These are phyloP conservation scores for Prenolepis imparis DNA, from an alignment of 2,888 invertebrate species.

Conservation along the genomic window DNA sequence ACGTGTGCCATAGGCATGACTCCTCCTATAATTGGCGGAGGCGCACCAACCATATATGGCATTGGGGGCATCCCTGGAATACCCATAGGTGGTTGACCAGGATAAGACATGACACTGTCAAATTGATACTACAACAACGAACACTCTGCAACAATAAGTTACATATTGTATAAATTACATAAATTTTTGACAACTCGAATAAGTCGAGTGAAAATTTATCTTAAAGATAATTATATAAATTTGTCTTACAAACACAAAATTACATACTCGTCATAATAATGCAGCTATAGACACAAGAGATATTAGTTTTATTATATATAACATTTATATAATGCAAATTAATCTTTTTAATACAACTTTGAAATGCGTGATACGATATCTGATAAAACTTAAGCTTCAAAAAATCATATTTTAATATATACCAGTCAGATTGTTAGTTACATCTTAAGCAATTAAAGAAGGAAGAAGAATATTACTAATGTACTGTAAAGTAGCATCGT, in stretches of 20 bases:
- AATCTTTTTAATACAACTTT: background rate
- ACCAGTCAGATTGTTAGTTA: background rate
- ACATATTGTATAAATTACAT: conserved; percentile 1
- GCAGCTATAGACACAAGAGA: background rate
- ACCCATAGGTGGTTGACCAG: conserved; percentile 93
- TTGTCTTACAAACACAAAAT: background rate
- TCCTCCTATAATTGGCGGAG: conserved; percentile 91
- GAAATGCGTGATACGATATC: background rate
- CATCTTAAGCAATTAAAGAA: background rate
- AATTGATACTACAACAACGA: conserved; percentile 53
- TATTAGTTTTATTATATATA: conserved; percentile 8
- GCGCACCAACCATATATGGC: conserved; percentile 87
- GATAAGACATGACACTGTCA: conserved; percentile 92
- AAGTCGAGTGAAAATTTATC: background rate
- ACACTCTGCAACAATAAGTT: conserved; percentile 59
- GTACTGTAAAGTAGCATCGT: background rate
- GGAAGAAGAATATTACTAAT: background rate
- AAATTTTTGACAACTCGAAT: background rate
- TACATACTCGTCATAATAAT: background rate
- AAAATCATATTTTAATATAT: background rate
- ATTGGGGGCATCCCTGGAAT: conserved; percentile 92
- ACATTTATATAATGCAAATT: background rate
- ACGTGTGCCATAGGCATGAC: conserved; percentile 92
- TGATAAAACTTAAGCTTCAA: background rate
- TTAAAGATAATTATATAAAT: background rate